Evolutionary conservation across 2,888 invertebrate genomes (phyloP).

Genomic region (Drosophila testacea): DNA sequence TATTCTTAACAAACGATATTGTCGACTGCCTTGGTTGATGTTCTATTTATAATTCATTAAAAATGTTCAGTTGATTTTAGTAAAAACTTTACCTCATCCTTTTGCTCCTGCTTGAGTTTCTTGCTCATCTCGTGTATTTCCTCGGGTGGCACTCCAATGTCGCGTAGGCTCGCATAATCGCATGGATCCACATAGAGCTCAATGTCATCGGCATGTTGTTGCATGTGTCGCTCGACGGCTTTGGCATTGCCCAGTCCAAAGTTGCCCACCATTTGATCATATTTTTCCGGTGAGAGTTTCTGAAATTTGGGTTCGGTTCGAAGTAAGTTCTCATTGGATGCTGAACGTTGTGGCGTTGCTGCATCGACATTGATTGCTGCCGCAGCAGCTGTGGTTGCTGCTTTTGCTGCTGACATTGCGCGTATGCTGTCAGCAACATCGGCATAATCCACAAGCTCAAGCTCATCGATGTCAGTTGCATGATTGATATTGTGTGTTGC

Average conservation of each 20-base stretch:
- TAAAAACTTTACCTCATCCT: constrained; percentile 87
- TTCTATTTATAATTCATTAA: background rate
- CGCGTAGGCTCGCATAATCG: constrained; percentile 83
- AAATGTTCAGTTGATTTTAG: background rate
- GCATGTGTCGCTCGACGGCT: constrained; percentile 73
- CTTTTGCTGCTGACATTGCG: constrained; percentile 56
- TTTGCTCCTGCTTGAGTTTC: constrained; percentile 89
- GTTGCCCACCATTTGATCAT: constrained; percentile 82
- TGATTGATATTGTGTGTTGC: constrained; percentile 55
- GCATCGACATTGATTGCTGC: constrained; percentile 41
- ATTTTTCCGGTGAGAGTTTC: constrained; percentile 83
- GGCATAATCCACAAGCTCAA: constrained; percentile 81
- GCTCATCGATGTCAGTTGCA: constrained; percentile 72
- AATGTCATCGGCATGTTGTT: constrained; percentile 82
- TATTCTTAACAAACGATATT: background rate
- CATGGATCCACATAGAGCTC: constrained; percentile 84
- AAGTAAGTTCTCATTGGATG: constrained; percentile 81
- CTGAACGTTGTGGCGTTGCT: constrained; percentile 66
- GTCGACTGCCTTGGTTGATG: background rate
- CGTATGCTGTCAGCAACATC: constrained; percentile 83
- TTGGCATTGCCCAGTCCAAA: constrained; percentile 54
- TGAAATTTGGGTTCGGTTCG: constrained; percentile 83
- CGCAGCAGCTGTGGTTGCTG: constrained; percentile 38
- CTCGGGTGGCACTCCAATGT: constrained; percentile 86
- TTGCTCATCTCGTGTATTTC: constrained; percentile 87